Evolutionary conservation across 2,888 invertebrate genomes (phyloP), one percentile per base, ranked within the genome.

Genomic region (Cylindroiulus punctatus): DNA sequence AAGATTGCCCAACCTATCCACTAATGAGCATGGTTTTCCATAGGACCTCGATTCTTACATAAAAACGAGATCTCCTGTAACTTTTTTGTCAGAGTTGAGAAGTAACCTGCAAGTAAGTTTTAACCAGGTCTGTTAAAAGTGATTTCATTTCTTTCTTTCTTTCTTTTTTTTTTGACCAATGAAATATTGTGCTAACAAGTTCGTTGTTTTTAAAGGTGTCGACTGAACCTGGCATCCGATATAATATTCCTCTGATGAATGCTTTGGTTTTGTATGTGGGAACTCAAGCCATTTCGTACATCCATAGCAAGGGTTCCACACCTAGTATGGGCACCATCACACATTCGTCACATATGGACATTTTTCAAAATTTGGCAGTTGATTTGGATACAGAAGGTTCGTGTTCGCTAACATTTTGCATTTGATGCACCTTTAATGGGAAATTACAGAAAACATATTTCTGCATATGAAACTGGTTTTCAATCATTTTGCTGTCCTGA

Each of bases 261-360:
- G 98, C 99, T 0, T 93, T 99, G 84, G 98, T 99, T 19, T 92
- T 99, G 89, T 98, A 99, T 90, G 99, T 99, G 87, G 99, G 99
- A 57, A 97, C 97, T 0, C 97, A 98, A 91, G 99, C 99, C 5
- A 99, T 99, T 89, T 93, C 94, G 3, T 94, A 95, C 90, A 97
- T 99, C 88, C 94, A 98, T 88, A 94, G 94, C 89, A 98, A 98
- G 91, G 96, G 96, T 84, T 95, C 95, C 89, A 95, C 96, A 0
- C 98, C 98, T 0, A 98, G 96, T 90, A 98, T 98, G 95, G 95
- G 97, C 82, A 98, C 98, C n/a, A 98, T 99, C 88, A 97, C 98
- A 0, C 98, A 99, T 91, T 98, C 98, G 47, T 96, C 99, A 0
- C 99, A 98, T 91, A 99, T 99, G 98, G 99, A 99, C 91, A 99